phyloP scores from a whole-genome alignment of 1,140 invertebrate species.

The Achroia grisella region DNA sequence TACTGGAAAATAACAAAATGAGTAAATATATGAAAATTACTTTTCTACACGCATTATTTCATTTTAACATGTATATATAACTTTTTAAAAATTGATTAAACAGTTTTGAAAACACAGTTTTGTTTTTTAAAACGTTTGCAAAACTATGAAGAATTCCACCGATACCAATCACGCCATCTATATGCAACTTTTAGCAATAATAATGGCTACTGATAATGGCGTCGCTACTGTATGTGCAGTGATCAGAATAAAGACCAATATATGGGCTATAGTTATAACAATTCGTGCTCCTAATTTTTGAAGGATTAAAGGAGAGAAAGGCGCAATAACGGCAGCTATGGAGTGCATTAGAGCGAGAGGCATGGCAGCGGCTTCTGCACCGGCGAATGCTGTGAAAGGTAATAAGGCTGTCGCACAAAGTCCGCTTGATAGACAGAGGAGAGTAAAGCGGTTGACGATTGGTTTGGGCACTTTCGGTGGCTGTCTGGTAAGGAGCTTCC shows the following conservation, averaged over 20 bases:
- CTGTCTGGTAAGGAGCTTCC: slow-evolving; percentile 73
- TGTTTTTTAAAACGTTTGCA: no score
- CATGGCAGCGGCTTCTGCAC: slow-evolving; percentile 69
- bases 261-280: slow-evolving; percentile 36
- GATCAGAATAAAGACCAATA: slow-evolving; percentile 39
- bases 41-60: no score
- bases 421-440: slow-evolving; percentile 67
- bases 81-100: no score
- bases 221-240: slow-evolving; percentile 45
- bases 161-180: no score
- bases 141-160: no score
- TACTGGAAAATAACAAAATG: no score
- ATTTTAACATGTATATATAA: no score
- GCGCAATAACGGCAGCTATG: slow-evolving; percentile 76
- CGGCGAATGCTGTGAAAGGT: slow-evolving; percentile 57
- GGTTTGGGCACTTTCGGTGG: slow-evolving; percentile 58
- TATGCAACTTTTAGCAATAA: no score
- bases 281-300: slow-evolving; percentile 50
- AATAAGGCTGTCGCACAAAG: slow-evolving; percentile 57
- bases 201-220: slow-evolving; percentile 56
- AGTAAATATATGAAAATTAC: no score
- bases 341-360: slow-evolving; percentile 70
- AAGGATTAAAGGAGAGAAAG: slow-evolving; percentile 75
- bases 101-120: no score
- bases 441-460: slow-evolving; percentile 70